Evolutionary conservation across 2,797 vertebrate genomes (phyloP), one percentile per base, ranked within the genome.

Genomic region (Sarcoramphus papa): DNA sequence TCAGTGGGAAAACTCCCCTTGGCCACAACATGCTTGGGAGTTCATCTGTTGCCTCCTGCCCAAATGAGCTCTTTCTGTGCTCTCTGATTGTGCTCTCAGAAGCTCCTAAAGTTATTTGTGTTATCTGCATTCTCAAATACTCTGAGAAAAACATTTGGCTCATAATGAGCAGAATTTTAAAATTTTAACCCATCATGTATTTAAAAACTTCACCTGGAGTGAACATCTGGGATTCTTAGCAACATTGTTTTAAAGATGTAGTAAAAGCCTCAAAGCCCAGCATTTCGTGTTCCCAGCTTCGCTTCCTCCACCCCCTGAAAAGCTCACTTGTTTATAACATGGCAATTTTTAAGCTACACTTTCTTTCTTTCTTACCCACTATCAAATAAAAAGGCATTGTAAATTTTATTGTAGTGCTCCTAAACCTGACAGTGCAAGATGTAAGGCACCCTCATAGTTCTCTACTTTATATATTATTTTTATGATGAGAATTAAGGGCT

Each of bases 391-490:
- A 97, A 97, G 95, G 72, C 88, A 93, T 92, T 98, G 92, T 98
- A 98, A 98, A 98, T 98, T 98, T 98, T 97, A 98, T 97, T 91
- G 88, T 69, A 87, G 87, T 88, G 59, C 96, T 98, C 93, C 97
- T 98, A 98, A 98, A 97, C 94, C 96, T 98, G 97, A 96, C 96
- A 98, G 80, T 88, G 96, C 94, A 98, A 96, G 97, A 97, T 97
- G 97, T 57, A 97, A 98, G 96, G 96, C 92, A 96, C 90, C 95
- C 96, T 97, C 95, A 97, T 83, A 97, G 95, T 97, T 97, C 97
- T 95, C 96, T 93, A 97, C 97, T 98, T 98, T 98, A 98, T 98
- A 98, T 98, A 98, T 98, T 98, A 98, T 97, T 98, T 98, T 98
- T 98, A 98, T 97, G 95, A 94, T 78, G 88, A 97, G 96, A 98